A percentile compares a stretch with the other conserved stretches of the same genome.
phyloP scores from a whole-genome alignment of 1,140 invertebrate genomes.

The Papilio machaon region DNA sequence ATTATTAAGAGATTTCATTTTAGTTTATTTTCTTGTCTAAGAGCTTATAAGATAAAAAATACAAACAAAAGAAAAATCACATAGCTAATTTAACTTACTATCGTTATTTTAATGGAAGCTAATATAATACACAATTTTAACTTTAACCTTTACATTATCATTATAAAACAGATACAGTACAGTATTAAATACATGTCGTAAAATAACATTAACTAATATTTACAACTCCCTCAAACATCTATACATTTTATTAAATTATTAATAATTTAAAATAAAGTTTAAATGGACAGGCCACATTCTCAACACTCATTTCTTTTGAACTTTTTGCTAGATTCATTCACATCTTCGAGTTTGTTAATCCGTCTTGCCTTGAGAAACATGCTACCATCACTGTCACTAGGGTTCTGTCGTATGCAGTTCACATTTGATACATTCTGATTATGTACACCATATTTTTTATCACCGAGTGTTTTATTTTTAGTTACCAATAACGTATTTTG shows the following conservation, averaged over 20 bases:
- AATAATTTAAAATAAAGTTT: constrained; percentile 77
- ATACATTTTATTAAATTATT: constrained; percentile 75
- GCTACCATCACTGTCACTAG: constrained; percentile 70
- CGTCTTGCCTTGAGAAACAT: constrained; percentile 73
- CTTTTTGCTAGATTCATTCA: constrained; percentile 74
- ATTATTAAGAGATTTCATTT: constrained; percentile 41
- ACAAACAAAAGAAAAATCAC: constrained; percentile 59
- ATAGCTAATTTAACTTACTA: constrained; percentile 61
- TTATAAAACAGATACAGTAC: constrained; percentile 78
- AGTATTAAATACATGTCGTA: constrained; percentile 76
- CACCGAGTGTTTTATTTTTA: constrained; percentile 74
- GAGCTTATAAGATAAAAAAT: constrained; percentile 45
- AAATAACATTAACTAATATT: constrained; percentile 76
- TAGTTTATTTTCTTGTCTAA: constrained; percentile 49
- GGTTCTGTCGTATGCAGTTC: constrained; percentile 74
- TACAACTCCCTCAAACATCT: constrained; percentile 74
- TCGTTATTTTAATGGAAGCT: constrained; percentile 67
- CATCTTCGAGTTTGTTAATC: constrained; percentile 72
- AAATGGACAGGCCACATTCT: constrained; percentile 68
- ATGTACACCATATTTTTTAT: constrained; percentile 80
- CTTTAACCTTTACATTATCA: constrained; percentile 72
- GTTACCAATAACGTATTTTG: constrained; percentile 77
- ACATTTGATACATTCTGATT: constrained; percentile 77
- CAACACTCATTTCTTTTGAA: constrained; percentile 79
- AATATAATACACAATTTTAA: constrained; percentile 70